Base-by-base conservation (phyloP, 2,888 invertebrate species). In the Pecten maximus region DNA sequence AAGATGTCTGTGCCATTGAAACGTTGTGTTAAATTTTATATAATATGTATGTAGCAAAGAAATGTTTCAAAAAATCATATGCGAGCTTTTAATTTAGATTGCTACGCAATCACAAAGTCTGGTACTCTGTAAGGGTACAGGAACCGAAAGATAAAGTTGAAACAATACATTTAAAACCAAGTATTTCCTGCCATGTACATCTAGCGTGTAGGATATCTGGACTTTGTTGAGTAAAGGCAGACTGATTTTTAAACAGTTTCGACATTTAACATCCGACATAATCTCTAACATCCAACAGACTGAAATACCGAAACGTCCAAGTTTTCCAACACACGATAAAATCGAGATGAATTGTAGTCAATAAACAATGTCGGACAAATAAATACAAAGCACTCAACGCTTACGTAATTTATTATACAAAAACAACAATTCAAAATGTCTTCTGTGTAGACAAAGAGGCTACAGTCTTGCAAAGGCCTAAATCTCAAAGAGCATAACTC, bases 371-470 rank as follows among this genome's bases (percentile, higher is more conserved):
- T 54, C 54, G 54, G n/a, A 2, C 2, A 54, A 54, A 54, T 54
- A 54, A 54, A 54, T 23, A 54, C 54, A 54, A 54, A 54, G 12
- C 44, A 19, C 50, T 50, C 50, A 54, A 54, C 54, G n/a, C n/a
- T 54, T 54, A n/a, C 6, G 19, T 54, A 54, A 54, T 54, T 54
- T 54, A 54, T 54, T 54, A 54, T 54, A 54, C 54, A 54, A 54
- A 54, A 54, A 54, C 54, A 54, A 54, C 54, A 54, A 54, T 54
- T 54, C 54, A 54, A 54, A 54, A 54, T 54, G 54, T 54, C 54
- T 54, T 54, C 54, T 54, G 54, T 23, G 23, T 54, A 54, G 54
- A 54, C 54, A 54, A 23, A 54, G 6, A 23, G 54, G 54, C 54
- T 54, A 54, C 54, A 54, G n/a, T 54, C 23, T 19, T 54, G 54